Evolutionary conservation across 2,888 invertebrate genomes (phyloP), one percentile per base, ranked within the genome.

Genomic region (Archaeoteleia sp.): DNA sequence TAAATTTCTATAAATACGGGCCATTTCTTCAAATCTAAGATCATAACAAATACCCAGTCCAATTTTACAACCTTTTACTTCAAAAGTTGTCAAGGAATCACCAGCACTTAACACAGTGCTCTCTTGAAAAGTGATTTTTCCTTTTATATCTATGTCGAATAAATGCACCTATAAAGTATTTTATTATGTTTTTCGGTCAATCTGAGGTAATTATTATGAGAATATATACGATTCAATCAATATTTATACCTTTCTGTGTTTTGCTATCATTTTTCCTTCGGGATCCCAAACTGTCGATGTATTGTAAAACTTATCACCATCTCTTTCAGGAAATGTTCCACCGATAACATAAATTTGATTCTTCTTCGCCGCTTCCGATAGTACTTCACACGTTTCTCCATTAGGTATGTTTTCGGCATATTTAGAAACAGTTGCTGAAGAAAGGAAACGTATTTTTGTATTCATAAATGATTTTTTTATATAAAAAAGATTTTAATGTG

Each of bases 41-140:
- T 98, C 98, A 83, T 98, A 98, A 81, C 98, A 98, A 78, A 98
- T 95, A 1, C 96, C 98, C 39, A 98, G 80, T 0, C 98, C 98
- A 57, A 98, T 88, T 86, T 91, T 93, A 62, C 90, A 88, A 0
- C 89, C 89, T 49, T 90, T 89, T 9, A 91, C 89, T 25, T 92
- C 88, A 78, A 97, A 93, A 0, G 89, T 91, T 0, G 92, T 92
- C 46, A 96, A 86, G 2, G 89, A 84, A 78, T 92, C 88, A 0
- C 97, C 98, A 0, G 94, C 88, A 12, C 90, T 89, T 1, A 98
- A 86, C 0, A 91, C 91, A 57, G 95, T 94, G 0, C 97, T 97
- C 84, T 98, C 98, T 78, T 94, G 93, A 82, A 98, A 97, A 0
- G 91, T 92, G n/a, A 97, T 94, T 80, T 94, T 93, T 32, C 93